Evolutionary conservation across 2,888 invertebrate genomes (phyloP), one percentile per base, ranked within the genome.

Genomic region (Drosophila anomelani): DNA sequence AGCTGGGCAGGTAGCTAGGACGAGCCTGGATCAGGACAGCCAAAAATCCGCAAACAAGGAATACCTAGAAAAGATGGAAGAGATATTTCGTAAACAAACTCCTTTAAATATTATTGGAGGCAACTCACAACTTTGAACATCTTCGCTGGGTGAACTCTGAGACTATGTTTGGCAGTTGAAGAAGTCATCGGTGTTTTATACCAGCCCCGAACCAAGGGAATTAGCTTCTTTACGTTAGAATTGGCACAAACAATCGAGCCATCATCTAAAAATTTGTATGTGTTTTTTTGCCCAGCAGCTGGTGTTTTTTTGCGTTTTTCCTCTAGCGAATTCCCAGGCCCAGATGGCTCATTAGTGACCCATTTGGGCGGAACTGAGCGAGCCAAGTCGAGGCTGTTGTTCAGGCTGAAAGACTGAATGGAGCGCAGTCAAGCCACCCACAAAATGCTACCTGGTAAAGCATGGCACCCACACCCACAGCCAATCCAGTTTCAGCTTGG

Each of bases 111-210:
- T 23, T n/a, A n/a, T 12, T n/a, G 34, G 46, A 63, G 36, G 49
- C 8, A 26, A 74, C 91, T 88, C 79, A 91, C 91, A 83, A 81
- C 80, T 85, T 90, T 90, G 15, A 87, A 78, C 91, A 91, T 91
- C 47, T 88, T 85, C 41, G 56, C 38, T 59, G 55, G 44, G 57
- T 36, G 41, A 54, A 36, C 56, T 69, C 29, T 38, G 54, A 44
- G 67, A 89, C 88, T 89, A 67, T 88, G 85, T 61, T 68, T 67
- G 51, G 17, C 6, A 20, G 43, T 55, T 56, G 62, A 75, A 75
- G 77, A 87, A 78, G 80, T 49, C 77, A 44, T 34, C 60, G 46
- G 64, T 55, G 76, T 83, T 89, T 90, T 88, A 88, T 88, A 90
- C 51, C 41, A 36, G 15, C 39, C 58, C 39, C 57, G 58, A 49